phyloP scores from a whole-genome alignment of 1,140 invertebrate species.

The Adelges cooleyi region DNA sequence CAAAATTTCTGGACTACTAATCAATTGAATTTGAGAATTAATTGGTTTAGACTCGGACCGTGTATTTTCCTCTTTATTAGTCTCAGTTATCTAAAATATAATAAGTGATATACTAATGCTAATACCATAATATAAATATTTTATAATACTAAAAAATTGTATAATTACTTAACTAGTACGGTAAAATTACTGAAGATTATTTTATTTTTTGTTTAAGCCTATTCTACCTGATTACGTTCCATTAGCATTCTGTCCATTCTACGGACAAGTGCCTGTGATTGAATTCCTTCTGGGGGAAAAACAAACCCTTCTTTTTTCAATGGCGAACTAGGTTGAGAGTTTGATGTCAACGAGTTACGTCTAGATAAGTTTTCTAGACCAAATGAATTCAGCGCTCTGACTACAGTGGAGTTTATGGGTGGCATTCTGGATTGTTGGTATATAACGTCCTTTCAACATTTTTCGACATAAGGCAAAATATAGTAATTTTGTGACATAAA shows the following conservation, averaged over 20 bases:
- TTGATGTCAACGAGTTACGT: conserved; percentile 3
- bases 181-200: too few species aligned
- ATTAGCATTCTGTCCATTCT: conserved; percentile 28
- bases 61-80: conserved; percentile 10
- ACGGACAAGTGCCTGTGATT: conserved; percentile 15
- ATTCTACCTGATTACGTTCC: conserved; percentile 30
- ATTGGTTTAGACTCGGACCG: conserved; percentile 15
- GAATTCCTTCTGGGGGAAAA: conserved; percentile 35
- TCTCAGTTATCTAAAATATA: neutral
- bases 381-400: conserved; percentile 48
- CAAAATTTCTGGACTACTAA: conserved; percentile 2
- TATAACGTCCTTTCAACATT: conserved; percentile 37
- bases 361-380: conserved; percentile 32
- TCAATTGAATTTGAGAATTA: neutral
- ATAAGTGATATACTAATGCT: too few species aligned
- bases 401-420: conserved; percentile 48
- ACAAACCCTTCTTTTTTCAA: conserved; percentile 50
- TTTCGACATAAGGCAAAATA: conserved; percentile 1
- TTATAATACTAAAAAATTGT: too few species aligned
- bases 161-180: too few species aligned
- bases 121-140: too few species aligned
- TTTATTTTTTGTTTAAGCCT: neutral
- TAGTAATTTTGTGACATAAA: neutral
- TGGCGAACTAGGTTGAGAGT: conserved; percentile 46
- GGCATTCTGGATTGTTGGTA: conserved; percentile 38